Base-by-base conservation (phyloP, 2,888 invertebrate species). In the Arctia plantaginis region DNA sequence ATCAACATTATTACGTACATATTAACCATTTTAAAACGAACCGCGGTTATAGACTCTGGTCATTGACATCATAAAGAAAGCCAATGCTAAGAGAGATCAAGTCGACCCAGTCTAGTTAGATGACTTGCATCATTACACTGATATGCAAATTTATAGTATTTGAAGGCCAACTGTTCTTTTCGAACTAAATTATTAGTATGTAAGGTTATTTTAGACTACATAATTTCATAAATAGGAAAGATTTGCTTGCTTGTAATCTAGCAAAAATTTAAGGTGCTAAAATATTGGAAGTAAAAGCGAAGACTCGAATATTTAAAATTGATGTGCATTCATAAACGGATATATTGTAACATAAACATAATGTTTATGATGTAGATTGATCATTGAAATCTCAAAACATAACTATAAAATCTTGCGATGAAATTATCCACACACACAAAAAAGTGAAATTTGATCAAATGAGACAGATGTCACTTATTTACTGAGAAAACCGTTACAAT, bases 121-220 rank as follows among this genome's bases (percentile, higher is more conserved):
- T 88, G 86, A 88, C 85, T 89, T 82, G 85, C 81, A 81, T 78
- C 78, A 80, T 85, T 77, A 81, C 66, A 78, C 73, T 84, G 83
- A 85, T 83, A 84, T 80, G 86, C 82, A 83, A 80, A 80, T 86
- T 80, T 73, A 72, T 47, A 67, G 23, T 35, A 47, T 69, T 66
- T 75, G 67, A 71, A 71, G 66, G 64, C 44, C 59, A 75, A 10
- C 67, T 71, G 27, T 27, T 35, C 47, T 68, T 68, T 80, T 69
- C 62, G 55, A 72, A 73, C 62, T 30, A 30, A 74, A 75, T 77
- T 68, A 64, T 55, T 44, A 20, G 35, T 47, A 30, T 30, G 30
- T 47, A 51, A 65, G 44, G 41, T 12, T 69, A 7, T 8, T 44
- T 68, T 35, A 39, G 30, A 33, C 65, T 30, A 0, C 10, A 70